These are phyloP conservation scores for Itoplectis maculator DNA, from an alignment of 2,888 invertebrate species.

Conservation along the genomic window DNA sequence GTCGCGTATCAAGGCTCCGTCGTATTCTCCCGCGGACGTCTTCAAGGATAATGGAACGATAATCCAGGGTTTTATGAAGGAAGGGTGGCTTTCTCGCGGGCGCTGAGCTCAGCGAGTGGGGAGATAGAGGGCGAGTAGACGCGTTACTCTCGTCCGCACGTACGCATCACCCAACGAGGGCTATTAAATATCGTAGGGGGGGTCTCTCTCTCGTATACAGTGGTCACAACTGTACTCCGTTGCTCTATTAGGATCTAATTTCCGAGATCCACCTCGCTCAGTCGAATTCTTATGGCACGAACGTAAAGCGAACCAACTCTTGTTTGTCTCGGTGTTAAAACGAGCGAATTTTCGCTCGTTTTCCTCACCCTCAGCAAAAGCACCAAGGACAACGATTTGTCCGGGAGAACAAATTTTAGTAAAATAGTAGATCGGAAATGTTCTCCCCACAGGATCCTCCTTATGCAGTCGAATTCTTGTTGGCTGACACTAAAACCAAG, in stretches of 20 bases:
- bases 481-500: not conserved
- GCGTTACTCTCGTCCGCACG: conserved; percentile 5
- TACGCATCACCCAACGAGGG: conserved; percentile 17
- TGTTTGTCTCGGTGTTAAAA: too few relatives aligned
- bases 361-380: too few relatives aligned
- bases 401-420: too few relatives aligned
- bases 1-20: not conserved
- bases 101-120: too few relatives aligned
- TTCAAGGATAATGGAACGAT: conserved; percentile 60
- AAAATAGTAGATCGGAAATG: too few relatives aligned
- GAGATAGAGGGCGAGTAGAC: not conserved
- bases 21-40: conserved; percentile 15
- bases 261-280: not conserved
- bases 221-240: not conserved
- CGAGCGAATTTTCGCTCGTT: too few relatives aligned
- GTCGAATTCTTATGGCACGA: not conserved
- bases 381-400: too few relatives aligned
- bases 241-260: conserved; percentile 29
- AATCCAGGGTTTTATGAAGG: conserved; percentile 59
- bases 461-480: too few relatives aligned
- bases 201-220: conserved; percentile 20
- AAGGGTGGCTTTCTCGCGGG: conserved; percentile 19
- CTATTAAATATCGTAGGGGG: conserved; percentile 22
- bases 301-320: too few relatives aligned
- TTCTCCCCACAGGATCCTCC: too few relatives aligned